A percentile compares a stretch with the other conserved stretches of the same genome.
These are phyloP conservation scores for Picathartes gymnocephalus DNA, from an alignment of 2,113 vertebrate species.

Conservation along the genomic window DNA sequence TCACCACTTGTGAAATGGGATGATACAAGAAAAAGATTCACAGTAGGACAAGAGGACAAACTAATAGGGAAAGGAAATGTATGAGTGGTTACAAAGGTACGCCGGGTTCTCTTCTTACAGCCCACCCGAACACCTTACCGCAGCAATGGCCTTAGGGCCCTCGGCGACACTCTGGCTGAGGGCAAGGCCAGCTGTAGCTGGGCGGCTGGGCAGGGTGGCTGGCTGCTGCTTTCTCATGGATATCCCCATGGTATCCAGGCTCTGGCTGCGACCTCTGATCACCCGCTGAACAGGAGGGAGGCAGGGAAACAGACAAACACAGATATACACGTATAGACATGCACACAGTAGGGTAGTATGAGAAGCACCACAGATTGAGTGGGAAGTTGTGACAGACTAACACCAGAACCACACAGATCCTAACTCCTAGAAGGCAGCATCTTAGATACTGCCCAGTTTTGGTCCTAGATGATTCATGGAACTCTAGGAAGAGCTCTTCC, in stretches of 20 bases:
- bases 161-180: constrained; percentile 67
- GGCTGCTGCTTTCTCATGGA: constrained; percentile 64
- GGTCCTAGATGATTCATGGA: not conserved
- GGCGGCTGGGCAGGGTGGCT: constrained; percentile 45
- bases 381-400: not conserved
- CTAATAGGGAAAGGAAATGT: not conserved
- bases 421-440: not conserved
- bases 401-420: constrained; percentile 3
- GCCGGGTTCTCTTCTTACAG: not conserved
- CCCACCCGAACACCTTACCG: constrained; percentile 52
- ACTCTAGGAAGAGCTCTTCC: not conserved
- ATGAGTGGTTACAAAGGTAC: not conserved
- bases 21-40: not conserved
- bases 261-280: constrained; percentile 87
- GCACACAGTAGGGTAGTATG: constrained; percentile 10
- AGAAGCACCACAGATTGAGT: not conserved
- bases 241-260: constrained; percentile 82
- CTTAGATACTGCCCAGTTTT: not conserved
- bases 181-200: constrained; percentile 58
- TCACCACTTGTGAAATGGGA: not conserved
- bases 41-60: not conserved
- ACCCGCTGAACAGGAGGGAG: constrained; percentile 76
- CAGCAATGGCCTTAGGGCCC: constrained; percentile 65
- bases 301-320: constrained; percentile 59
- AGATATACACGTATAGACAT: constrained; percentile 39